Base-by-base conservation (phyloP, 2,113 vertebrate species). In the Labeo catla region DNA sequence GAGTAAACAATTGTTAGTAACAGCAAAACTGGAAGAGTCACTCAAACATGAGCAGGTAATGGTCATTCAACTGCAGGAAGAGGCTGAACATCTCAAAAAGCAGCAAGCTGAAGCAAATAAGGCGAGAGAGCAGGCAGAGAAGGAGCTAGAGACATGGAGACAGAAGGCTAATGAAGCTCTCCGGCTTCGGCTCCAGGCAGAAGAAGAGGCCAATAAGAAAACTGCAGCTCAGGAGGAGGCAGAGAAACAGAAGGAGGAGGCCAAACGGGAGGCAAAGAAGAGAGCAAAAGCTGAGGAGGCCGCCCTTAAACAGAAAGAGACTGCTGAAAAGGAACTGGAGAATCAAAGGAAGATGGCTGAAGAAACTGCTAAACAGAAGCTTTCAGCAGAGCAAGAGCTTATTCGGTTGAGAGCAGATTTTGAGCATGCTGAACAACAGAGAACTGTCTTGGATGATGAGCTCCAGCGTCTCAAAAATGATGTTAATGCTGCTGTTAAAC, bases 151-250 rank as follows among this genome's bases (percentile, higher is more conserved):
- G 88, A 96, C 82, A 52, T 99, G 98, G 98, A 95, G 95, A 89
- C 97, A 98, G 79, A 99, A 99, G 89, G 98, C 98, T 89, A 98
- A 99, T 0, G 98, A 99, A 91, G 98, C 98, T 0, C 95, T 99
- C 50, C 95, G 98, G 8, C 88, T 99, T 84, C 94, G 98, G 89
- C 93, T 99, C 4, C 96, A 97, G 89, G 98, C 98, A 0, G 98
- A 99, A 84, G 98, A 99, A 87, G 96, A 97, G 54, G 98, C 98
- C 0, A 97, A 97, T 87, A 96, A 96, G 90, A 99, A 99, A 93
- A 93, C 93, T 0, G 92, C 96, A 89, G 96, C 98, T 0, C 98
- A 99, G 87, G 97, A 98, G 0, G 97, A 98, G 23, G 98, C 98
- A 0, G 98, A 99, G 91, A 97, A 96, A 89, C 98, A 99, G 94